Evolutionary conservation across 2,888 invertebrate species (phyloP).

Genomic region (Cataglyphis albicans): DNA sequence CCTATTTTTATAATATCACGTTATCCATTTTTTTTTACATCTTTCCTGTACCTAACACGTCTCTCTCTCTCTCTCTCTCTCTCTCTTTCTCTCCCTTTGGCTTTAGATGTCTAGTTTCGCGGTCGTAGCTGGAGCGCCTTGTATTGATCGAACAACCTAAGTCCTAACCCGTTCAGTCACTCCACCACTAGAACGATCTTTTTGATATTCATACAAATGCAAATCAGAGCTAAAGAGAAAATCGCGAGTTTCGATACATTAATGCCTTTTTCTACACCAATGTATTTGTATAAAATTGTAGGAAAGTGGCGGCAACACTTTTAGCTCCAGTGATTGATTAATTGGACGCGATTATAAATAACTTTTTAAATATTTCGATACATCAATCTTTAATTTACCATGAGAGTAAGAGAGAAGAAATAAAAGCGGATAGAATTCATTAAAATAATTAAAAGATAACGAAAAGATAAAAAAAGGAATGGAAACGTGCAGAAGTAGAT

Average conservation of each 20-base stretch:
- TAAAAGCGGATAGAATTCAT: neutral
- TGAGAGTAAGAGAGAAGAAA: neutral
- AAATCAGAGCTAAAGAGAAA: neutral
- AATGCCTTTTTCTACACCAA: neutral
- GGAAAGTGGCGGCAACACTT: neutral
- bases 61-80: conserved; percentile 6
- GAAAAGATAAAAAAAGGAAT: neutral
- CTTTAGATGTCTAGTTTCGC: conserved; percentile 61
- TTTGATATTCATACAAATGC: conserved; percentile 10
- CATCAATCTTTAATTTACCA: neutral
- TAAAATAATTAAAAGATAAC: neutral
- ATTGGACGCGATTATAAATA: neutral
- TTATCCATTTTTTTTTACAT: conserved; percentile 25
- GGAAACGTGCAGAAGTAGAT: neutral
- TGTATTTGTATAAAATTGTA: neutral
- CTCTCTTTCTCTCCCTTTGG: conserved; percentile 40
- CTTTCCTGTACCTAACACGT: conserved; percentile 32
- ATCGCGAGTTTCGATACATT: neutral
- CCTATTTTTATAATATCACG: neutral
- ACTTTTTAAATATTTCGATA: neutral
- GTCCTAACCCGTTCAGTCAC: conserved; percentile 62
- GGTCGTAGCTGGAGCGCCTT: conserved; percentile 70
- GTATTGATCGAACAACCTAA: conserved; percentile 81
- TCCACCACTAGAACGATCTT: conserved; percentile 2
- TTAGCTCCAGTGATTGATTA: neutral